Evolutionary conservation across 2,113 vertebrate species (phyloP).

Genomic region (Otus sunia): DNA sequence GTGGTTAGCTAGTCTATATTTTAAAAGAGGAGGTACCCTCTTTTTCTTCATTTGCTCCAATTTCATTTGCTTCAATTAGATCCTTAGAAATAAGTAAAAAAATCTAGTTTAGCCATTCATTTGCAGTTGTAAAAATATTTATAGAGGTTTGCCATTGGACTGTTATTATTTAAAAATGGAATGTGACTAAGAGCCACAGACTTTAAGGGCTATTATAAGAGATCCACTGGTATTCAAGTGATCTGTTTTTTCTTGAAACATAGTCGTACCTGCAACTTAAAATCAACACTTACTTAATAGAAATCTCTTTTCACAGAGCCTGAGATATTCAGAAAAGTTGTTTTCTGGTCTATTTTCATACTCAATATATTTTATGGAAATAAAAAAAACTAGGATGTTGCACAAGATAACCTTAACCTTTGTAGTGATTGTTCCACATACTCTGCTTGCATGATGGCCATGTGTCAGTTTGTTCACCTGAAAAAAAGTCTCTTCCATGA

Average conservation of each 20-base stretch:
- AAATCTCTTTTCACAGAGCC: neutral
- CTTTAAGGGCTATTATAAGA: neutral
- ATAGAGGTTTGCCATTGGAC: neutral
- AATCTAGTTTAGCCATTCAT: accelerated
- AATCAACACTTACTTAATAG: neutral
- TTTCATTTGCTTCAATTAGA: neutral
- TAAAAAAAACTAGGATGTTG: neutral
- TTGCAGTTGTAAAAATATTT: neutral
- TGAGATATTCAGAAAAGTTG: neutral
- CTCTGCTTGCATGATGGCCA: neutral
- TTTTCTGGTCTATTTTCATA: neutral
- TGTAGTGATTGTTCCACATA: neutral
- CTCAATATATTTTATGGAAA: neutral
- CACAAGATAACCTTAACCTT: neutral
- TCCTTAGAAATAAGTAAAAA: neutral
- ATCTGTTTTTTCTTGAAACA: neutral
- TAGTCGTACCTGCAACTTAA: neutral
- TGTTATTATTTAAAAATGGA: neutral
- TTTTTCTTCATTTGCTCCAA: neutral
- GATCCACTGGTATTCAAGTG: neutral
- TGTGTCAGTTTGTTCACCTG: neutral
- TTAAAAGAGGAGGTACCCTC: neutral
- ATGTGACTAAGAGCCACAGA: neutral
- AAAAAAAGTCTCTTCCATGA: neutral
- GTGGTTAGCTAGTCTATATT: neutral